Evolutionary conservation across 2,888 invertebrate species (phyloP).

Genomic region (Lycocerus yunnanus): DNA sequence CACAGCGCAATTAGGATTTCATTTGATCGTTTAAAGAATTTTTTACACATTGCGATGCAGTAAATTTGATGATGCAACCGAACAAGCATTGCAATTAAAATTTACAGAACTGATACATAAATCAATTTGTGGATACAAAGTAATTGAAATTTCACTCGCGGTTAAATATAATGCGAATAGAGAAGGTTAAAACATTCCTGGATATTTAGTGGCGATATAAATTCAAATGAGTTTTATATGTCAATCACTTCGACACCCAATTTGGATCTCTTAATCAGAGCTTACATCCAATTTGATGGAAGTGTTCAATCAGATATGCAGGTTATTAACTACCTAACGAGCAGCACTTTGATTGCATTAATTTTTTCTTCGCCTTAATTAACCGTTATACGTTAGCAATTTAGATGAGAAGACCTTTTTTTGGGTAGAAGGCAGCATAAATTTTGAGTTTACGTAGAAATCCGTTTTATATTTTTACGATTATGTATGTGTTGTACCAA

Average conservation of each 20-base stretch:
- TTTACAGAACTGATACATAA: not conserved
- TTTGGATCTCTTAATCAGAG: not conserved
- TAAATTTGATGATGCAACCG: not conserved
- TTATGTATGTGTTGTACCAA: not conserved
- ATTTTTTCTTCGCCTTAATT: not conserved
- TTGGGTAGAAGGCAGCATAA: not conserved
- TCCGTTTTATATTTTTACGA: not conserved
- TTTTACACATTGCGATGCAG: not conserved
- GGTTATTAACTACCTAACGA: not conserved
- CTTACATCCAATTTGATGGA: not conserved
- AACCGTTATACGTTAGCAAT: not conserved
- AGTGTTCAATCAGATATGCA: not conserved
- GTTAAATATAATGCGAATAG: not conserved
- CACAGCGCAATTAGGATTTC: no score
- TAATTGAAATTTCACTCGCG: not conserved
- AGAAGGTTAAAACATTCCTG: not conserved
- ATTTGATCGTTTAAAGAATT: not conserved
- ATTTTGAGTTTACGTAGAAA: not conserved
- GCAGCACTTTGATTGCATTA: not conserved
- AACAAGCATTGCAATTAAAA: not conserved
- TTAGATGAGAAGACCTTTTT: not conserved
- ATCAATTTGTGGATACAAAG: not conserved
- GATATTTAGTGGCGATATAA: not conserved
- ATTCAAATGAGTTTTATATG: not conserved
- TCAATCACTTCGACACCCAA: not conserved